These are phyloP conservation scores for Intellagama lesueurii DNA, from an alignment of 2,797 vertebrate species.

Conservation along the genomic window DNA sequence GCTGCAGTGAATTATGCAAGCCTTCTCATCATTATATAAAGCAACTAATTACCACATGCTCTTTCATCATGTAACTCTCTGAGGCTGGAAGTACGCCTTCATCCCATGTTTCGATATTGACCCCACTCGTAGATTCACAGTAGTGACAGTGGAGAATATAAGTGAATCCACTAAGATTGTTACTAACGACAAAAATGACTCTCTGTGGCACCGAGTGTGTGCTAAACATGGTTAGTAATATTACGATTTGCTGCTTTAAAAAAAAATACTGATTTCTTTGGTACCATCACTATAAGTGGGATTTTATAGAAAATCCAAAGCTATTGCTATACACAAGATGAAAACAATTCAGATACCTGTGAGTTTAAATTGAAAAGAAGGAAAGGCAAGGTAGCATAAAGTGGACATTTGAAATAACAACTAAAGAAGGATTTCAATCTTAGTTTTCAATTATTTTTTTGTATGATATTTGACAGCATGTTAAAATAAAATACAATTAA, in stretches of 20 bases:
- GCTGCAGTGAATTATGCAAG: slow-evolving; percentile 23
- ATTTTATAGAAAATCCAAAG: background rate
- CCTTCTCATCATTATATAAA: slow-evolving; percentile 4
- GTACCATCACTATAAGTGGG: background rate
- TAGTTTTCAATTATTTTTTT: background rate
- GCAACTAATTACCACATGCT: slow-evolving; percentile 30
- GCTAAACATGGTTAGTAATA: background rate
- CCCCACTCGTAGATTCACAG: background rate
- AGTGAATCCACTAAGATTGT: background rate
- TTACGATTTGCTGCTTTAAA: background rate
- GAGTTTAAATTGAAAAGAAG: background rate
- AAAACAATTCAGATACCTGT: background rate
- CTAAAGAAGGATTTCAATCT: background rate
- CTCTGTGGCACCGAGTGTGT: background rate
- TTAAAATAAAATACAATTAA: background rate
- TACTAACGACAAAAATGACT: background rate
- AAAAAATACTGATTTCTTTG: background rate
- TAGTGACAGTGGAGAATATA: background rate
- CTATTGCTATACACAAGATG: background rate
- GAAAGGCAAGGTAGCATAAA: background rate
- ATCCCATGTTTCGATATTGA: background rate
- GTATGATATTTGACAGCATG: background rate
- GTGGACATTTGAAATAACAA: background rate
- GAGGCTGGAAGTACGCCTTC: background rate
- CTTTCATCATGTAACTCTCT: slow-evolving; percentile 30